Percentiles rank a stretch among this genome's conserved stretches.
These are phyloP conservation scores for Rhingia campestris DNA, from an alignment of 2,888 invertebrate genomes.

Conservation along the genomic window DNA sequence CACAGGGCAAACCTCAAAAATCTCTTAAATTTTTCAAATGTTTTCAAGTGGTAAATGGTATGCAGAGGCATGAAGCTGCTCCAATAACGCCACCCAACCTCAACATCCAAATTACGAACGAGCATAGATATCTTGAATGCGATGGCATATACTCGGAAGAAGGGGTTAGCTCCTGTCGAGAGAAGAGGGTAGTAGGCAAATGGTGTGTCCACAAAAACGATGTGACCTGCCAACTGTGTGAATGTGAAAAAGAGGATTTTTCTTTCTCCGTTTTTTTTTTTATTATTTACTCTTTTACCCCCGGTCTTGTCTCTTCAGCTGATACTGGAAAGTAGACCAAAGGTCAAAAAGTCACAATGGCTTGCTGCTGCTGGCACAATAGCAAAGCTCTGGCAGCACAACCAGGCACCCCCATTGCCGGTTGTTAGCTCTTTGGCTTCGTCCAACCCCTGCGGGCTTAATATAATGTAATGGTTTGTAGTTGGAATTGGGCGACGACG, in stretches of 20 bases:
- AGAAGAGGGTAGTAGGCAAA: constrained; percentile 3
- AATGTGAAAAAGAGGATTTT: constrained; percentile 64
- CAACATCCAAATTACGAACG: constrained; percentile 71
- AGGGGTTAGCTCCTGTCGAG: constrained; percentile 2
- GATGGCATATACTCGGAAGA: constrained; percentile 39
- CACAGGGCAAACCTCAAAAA: constrained; percentile 71
- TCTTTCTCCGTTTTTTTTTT: constrained; percentile 10
- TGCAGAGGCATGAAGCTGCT: constrained; percentile 71
- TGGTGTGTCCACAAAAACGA: constrained; percentile 64
- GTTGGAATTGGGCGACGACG: constrained; percentile 2
- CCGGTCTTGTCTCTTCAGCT: constrained; percentile 52
- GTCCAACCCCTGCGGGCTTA: constrained; percentile 62
- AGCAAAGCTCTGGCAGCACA: constrained; percentile 52
- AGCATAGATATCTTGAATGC: constrained; percentile 64
- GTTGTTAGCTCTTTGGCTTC: constrained; percentile 67
- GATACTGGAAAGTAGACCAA: constrained; percentile 69
- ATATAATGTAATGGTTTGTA: constrained; percentile 65
- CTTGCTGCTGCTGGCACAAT: constrained; percentile 68
- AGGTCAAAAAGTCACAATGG: constrained; percentile 74
- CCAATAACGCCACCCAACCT: constrained; percentile 63
- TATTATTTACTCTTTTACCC: constrained; percentile 46
- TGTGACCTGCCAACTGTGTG: constrained; percentile 72
- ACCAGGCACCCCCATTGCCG: constrained; percentile 53
- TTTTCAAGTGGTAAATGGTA: constrained; percentile 73
- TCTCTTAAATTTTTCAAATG: constrained; percentile 74